phyloP scores from a whole-genome alignment of 2,797 vertebrate species.

The Picus viridis region DNA sequence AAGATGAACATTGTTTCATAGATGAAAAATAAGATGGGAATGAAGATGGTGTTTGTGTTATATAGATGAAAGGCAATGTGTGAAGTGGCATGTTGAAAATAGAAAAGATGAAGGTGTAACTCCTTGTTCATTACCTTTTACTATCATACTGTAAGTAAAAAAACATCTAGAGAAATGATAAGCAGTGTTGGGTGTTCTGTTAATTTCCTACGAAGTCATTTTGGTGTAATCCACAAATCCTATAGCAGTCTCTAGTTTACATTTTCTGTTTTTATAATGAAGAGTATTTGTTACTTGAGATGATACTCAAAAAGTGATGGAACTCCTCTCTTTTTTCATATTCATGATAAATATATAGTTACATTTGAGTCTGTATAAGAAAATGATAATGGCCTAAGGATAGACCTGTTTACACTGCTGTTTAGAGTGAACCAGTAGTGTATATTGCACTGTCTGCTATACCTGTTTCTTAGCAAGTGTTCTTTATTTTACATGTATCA shows the following conservation, averaged over 20 bases:
- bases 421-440: neutral
- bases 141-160: neutral
- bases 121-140: neutral
- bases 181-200: neutral
- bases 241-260: neutral
- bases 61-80: neutral
- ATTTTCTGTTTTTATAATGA: neutral
- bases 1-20: neutral
- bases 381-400: neutral
- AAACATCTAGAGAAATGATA: neutral
- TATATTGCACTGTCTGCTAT: neutral
- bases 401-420: neutral
- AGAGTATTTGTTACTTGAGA: neutral
- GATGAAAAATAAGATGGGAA: neutral
- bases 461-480: accelerated
- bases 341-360: neutral
- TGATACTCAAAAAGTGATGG: neutral
- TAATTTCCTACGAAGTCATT: neutral
- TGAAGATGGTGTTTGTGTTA: neutral
- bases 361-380: neutral
- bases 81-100: neutral
- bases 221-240: neutral
- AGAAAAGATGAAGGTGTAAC: neutral
- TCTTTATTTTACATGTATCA: neutral
- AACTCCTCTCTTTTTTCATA: neutral